Evolutionary conservation across 2,888 invertebrate species (phyloP).

Genomic region (Melanchra persicariae): DNA sequence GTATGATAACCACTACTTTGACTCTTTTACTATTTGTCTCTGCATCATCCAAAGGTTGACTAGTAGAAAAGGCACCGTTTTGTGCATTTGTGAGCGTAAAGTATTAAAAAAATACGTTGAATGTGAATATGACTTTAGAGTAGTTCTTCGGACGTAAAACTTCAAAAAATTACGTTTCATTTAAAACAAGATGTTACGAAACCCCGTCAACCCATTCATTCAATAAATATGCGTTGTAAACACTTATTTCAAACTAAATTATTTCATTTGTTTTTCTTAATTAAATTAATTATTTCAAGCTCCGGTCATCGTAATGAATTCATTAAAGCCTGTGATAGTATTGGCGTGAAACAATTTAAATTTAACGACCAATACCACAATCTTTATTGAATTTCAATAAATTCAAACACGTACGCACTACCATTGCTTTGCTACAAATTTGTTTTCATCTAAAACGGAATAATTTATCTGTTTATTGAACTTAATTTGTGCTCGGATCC

Average conservation of each 20-base stretch:
- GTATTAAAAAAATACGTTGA: too few relatives aligned
- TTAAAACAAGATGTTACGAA: too few relatives aligned
- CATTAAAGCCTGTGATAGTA: conserved; percentile 32
- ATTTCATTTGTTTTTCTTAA: conserved; percentile 2
- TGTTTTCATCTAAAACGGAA: neutral
- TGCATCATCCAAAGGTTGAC: too few relatives aligned
- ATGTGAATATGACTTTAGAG: too few relatives aligned
- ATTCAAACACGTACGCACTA: conserved; percentile 27
- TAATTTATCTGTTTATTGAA: neutral
- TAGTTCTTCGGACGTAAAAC: too few relatives aligned
- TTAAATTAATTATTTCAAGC: conserved; percentile 18
- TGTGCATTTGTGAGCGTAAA: too few relatives aligned
- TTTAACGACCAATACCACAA: conserved; percentile 49
- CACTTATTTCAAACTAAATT: neutral
- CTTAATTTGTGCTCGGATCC: neutral
- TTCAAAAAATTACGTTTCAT: too few relatives aligned
- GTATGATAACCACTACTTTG: too few relatives aligned
- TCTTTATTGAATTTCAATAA: conserved; percentile 56
- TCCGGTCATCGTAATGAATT: conserved; percentile 31
- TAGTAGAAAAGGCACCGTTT: too few relatives aligned
- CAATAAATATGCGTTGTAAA: neutral
- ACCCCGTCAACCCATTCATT: too few relatives aligned
- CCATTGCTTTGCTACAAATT: conserved; percentile 25
- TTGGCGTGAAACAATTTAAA: conserved; percentile 31
- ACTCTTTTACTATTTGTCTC: too few relatives aligned